phyloP scores from a whole-genome alignment of 2,888 invertebrate species.

The Octodonta nipae region DNA sequence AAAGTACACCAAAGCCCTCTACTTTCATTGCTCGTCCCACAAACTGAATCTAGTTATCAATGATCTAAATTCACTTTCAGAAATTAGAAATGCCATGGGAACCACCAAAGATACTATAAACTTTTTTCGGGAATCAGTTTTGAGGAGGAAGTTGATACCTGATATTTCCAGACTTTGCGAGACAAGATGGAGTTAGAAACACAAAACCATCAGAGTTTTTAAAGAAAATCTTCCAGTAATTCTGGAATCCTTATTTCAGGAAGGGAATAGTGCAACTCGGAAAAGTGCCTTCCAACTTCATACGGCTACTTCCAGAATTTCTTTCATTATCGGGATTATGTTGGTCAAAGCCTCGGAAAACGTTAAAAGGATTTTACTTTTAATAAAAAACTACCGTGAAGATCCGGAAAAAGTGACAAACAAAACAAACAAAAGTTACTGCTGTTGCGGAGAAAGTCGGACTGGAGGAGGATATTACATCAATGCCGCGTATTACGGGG shows the following conservation, averaged over 20 bases:
- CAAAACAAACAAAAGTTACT: slow-evolving; percentile 4
- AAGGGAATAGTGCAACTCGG: slow-evolving; percentile 10
- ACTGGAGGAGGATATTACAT: slow-evolving; percentile 5
- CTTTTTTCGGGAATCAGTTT: slow-evolving; percentile 13
- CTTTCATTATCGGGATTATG: slow-evolving; percentile 6
- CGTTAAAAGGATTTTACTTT: slow-evolving; percentile 4
- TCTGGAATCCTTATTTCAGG: slow-evolving; percentile 9
- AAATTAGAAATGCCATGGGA: slow-evolving; percentile 5
- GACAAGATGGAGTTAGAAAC: slow-evolving; percentile 18
- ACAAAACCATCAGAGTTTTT: slow-evolving; percentile 10
- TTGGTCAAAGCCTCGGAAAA: slow-evolving; percentile 6
- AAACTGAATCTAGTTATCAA: slow-evolving; percentile 12
- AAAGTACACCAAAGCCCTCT: slow-evolving; percentile 9
- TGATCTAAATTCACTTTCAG: slow-evolving; percentile 5
- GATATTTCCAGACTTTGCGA: slow-evolving; percentile 20
- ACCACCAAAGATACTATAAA: slow-evolving; percentile 3
- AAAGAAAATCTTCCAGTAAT: slow-evolving; percentile 9
- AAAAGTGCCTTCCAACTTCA: slow-evolving; percentile 11
- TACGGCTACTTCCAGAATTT: slow-evolving; percentile 9
- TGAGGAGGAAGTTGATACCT: slow-evolving; percentile 18
- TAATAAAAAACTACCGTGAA: slow-evolving; percentile 6
- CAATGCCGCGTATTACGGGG: too few species aligned
- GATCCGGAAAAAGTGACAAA: slow-evolving; percentile 5
- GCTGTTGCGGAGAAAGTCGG: slow-evolving; percentile 5
- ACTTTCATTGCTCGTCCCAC: slow-evolving; percentile 10